These are phyloP conservation scores for Orius laevigatus DNA, from an alignment of 1,140 invertebrate species.

Conservation along the genomic window DNA sequence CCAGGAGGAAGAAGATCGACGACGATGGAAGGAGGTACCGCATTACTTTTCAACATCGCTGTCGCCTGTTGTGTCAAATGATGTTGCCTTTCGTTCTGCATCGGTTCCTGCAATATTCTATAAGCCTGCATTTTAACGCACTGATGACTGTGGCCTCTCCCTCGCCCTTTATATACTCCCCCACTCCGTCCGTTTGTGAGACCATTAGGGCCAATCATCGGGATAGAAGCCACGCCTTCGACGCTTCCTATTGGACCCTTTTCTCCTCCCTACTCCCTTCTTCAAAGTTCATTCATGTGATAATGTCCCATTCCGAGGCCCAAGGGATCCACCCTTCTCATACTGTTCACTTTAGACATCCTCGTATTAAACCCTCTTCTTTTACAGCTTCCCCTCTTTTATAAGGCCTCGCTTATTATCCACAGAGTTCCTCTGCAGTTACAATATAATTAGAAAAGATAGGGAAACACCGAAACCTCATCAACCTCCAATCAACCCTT, in stretches of 20 bases:
- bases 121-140: constrained; percentile 5
- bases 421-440: constrained; percentile 2
- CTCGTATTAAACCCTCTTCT: constrained; percentile 5
- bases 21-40: constrained; percentile 11
- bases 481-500: constrained; percentile 8
- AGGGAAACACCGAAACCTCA: neutral
- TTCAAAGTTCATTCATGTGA: constrained; percentile 9
- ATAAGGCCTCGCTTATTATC: constrained; percentile 9
- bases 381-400: constrained; percentile 1
- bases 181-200: constrained; percentile 2
- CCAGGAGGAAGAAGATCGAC: constrained; percentile 11
- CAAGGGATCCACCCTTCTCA: constrained; percentile 6
- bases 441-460: constrained; percentile 5
- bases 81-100: constrained; percentile 3
- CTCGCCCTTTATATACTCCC: constrained; percentile 2
- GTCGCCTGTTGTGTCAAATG: constrained; percentile 11
- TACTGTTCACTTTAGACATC: neutral
- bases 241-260: neutral
- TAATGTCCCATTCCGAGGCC: constrained; percentile 11
- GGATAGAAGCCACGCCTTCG: constrained; percentile 5
- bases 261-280: constrained; percentile 1
- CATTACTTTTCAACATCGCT: constrained; percentile 10
- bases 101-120: constrained; percentile 3
- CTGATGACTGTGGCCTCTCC: neutral
- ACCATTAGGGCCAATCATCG: constrained; percentile 10